A percentile compares a stretch with the other conserved stretches of the same genome.
phyloP scores from a whole-genome alignment of 1,140 invertebrate species.

The Cyrtorhinus lividipennis region DNA sequence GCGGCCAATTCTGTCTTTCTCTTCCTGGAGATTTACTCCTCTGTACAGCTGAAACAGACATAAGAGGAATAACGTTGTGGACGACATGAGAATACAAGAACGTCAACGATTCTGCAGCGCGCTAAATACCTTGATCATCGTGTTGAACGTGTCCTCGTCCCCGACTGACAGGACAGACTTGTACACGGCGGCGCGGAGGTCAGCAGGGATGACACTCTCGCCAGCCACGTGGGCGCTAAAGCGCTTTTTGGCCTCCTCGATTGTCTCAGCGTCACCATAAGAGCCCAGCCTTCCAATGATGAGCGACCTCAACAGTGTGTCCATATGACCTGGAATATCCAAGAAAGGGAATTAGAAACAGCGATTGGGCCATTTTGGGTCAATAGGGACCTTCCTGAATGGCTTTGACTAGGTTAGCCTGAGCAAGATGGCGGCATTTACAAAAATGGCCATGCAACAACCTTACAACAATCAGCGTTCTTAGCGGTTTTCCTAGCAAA shows the following conservation, averaged over 20 bases:
- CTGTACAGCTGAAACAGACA: conserved; percentile 49
- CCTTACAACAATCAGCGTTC: too few relatives aligned
- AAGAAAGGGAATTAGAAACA: background rate
- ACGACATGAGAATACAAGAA: too few relatives aligned
- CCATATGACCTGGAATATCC: conserved; percentile 46
- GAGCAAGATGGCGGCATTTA: too few relatives aligned
- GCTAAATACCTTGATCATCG: conserved; percentile 52
- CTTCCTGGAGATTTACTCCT: conserved; percentile 75
- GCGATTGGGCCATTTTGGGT: too few relatives aligned
- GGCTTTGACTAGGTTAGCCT: background rate
- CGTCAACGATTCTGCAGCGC: too few relatives aligned
- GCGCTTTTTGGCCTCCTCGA: conserved; percentile 56
- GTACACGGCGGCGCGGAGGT: conserved; percentile 77
- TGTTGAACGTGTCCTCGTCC: conserved; percentile 52
- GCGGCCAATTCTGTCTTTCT: conserved; percentile 75
- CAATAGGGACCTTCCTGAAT: too few relatives aligned
- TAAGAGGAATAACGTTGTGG: conserved; percentile 15
- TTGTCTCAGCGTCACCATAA: conserved; percentile 58
- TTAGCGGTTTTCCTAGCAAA: too few relatives aligned
- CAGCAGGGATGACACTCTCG: conserved; percentile 56
- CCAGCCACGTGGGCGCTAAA: conserved; percentile 55
- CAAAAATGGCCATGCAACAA: too few relatives aligned
- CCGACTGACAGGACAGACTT: conserved; percentile 60
- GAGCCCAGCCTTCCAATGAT: conserved; percentile 66
- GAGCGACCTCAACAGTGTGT: conserved; percentile 68